Conservation (phyloP, 2,888 invertebrate genomes). For the Ornithoptera priamus region DNA sequence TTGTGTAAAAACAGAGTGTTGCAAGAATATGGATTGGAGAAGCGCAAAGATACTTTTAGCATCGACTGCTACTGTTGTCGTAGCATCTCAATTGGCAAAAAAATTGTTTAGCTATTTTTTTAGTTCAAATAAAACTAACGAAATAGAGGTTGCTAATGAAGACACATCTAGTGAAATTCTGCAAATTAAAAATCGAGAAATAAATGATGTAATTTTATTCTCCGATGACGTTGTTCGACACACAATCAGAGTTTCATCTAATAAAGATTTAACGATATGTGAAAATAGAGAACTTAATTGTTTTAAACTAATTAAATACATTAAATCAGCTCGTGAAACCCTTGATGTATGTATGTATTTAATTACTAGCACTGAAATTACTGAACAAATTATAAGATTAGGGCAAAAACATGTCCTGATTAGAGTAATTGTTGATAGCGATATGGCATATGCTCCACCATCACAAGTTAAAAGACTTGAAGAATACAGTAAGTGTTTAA, state of each 20-base stretch:
- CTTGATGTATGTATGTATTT: slow-evolving; percentile 76
- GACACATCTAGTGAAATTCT: slow-evolving; percentile 57
- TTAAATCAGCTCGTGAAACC: slow-evolving; percentile 73
- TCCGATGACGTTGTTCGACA: slow-evolving; percentile 67
- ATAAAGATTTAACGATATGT: slow-evolving; percentile 62
- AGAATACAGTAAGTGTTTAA: slow-evolving; percentile 66
- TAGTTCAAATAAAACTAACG: slow-evolving; percentile 40
- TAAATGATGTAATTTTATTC: slow-evolving; percentile 73
- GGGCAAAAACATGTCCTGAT: slow-evolving; percentile 73
- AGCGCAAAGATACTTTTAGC: slow-evolving; percentile 65
- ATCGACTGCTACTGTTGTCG: slow-evolving; percentile 65
- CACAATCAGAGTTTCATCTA: slow-evolving; percentile 61
- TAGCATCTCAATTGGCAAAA: slow-evolving; percentile 66
- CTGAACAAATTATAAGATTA: slow-evolving; percentile 70
- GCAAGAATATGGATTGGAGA: slow-evolving; percentile 66
- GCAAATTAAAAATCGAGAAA: slow-evolving; percentile 62
- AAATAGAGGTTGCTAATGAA: slow-evolving; percentile 45
- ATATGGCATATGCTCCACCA: slow-evolving; percentile 71
- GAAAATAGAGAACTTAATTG: slow-evolving; percentile 71
- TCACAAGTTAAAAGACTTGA: slow-evolving; percentile 71
- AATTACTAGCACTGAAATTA: slow-evolving; percentile 71
- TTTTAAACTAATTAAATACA: slow-evolving; percentile 71
- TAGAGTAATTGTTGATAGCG: slow-evolving; percentile 72
- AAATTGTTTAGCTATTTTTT: slow-evolving; percentile 65
- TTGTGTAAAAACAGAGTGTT: slow-evolving; percentile 7